Evolutionary conservation across 2,797 vertebrate genomes (phyloP).

Genomic region (Eutrigla gurnardus): DNA sequence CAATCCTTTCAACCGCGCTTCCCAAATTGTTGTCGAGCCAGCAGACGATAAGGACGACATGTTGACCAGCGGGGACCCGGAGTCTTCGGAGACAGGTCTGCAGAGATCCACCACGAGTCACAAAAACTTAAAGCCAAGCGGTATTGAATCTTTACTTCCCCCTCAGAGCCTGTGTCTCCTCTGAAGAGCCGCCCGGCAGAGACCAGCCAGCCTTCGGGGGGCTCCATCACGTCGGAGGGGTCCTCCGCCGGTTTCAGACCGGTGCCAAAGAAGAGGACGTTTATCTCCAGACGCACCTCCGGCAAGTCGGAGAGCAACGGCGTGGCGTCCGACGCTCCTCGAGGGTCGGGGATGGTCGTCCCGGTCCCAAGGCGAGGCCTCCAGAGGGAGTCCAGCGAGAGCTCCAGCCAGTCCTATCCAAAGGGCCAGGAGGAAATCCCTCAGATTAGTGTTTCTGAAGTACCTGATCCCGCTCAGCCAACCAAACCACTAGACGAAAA

Average conservation of each 20-base stretch:
- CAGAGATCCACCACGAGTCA: background rate
- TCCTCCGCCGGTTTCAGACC: slow-evolving; percentile 79
- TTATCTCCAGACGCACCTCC: slow-evolving; percentile 77
- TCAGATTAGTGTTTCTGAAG: slow-evolving; percentile 36
- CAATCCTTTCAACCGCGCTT: slow-evolving; percentile 84
- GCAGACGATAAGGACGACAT: slow-evolving; percentile 58
- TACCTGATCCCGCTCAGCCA: slow-evolving; percentile 17
- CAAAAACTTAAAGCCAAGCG: background rate
- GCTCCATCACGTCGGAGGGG: slow-evolving; percentile 66
- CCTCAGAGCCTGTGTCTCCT: slow-evolving; percentile 73
- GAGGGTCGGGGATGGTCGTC: slow-evolving; percentile 53
- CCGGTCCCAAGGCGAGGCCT: slow-evolving; percentile 83
- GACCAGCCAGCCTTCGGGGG: slow-evolving; percentile 65
- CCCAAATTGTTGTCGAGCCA: slow-evolving; percentile 67
- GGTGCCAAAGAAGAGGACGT: slow-evolving; percentile 91
- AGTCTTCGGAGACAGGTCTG: slow-evolving; percentile 63
- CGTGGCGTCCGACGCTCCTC: slow-evolving; percentile 34
- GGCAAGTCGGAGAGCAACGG: slow-evolving; percentile 68
- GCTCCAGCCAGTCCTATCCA: slow-evolving; percentile 86
- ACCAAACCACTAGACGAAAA: slow-evolving; percentile 25
- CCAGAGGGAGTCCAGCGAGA: slow-evolving; percentile 85
- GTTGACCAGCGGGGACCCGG: slow-evolving; percentile 31
- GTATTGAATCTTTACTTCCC: background rate
- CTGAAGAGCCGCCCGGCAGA: slow-evolving; percentile 69
- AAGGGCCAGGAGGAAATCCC: slow-evolving; percentile 49